Evolutionary conservation across 2,888 invertebrate species (phyloP).

Genomic region (Agriotes lineatus): DNA sequence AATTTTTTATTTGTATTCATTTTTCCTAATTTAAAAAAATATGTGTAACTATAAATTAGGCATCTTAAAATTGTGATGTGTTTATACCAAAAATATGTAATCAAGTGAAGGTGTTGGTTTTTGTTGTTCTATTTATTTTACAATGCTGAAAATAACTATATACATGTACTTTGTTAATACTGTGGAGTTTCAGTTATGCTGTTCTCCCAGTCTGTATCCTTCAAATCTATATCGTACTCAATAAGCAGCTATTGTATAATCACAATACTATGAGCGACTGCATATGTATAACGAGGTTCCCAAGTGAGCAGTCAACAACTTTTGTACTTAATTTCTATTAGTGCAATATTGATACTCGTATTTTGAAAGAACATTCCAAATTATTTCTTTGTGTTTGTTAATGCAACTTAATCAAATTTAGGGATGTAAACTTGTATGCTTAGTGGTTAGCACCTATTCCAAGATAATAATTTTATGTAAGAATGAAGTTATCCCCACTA

Average conservation of each 20-base stretch:
- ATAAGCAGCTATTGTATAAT: neutral
- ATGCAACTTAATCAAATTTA: neutral
- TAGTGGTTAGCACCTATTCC: neutral
- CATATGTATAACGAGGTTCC: neutral
- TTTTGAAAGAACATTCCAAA: neutral
- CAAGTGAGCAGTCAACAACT: neutral
- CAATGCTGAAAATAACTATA: neutral
- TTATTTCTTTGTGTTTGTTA: neutral
- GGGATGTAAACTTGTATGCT: neutral
- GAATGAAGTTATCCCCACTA: neutral
- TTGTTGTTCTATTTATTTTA: neutral
- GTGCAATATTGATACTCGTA: neutral
- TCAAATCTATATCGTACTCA: neutral
- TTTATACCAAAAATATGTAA: constrained; percentile 18
- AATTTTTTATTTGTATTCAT: too few relatives aligned
- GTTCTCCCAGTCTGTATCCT: too few relatives aligned
- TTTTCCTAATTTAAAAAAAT: too few relatives aligned
- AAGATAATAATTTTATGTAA: neutral
- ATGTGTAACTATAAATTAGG: too few relatives aligned
- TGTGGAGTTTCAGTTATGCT: neutral
- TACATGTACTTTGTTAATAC: neutral
- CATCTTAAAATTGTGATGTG: constrained; percentile 4
- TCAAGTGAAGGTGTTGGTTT: neutral
- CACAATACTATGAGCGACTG: neutral
- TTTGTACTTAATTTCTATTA: neutral